Evolutionary conservation across 2,797 vertebrate species (phyloP), one percentile per base, ranked within the genome.

Genomic region (Coccyzus lansbergi): DNA sequence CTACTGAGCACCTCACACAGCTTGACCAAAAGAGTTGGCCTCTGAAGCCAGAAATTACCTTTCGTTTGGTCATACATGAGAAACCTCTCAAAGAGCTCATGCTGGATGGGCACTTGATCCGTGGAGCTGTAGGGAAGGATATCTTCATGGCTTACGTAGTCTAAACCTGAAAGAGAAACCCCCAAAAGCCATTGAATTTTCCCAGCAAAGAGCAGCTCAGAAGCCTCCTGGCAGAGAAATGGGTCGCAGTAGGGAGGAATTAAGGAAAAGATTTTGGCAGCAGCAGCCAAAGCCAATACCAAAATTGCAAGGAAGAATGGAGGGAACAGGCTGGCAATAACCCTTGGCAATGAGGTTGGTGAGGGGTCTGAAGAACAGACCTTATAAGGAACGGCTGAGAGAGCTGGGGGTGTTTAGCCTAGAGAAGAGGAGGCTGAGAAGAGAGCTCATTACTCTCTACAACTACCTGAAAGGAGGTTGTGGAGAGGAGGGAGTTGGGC

Each of bases 141-240:
- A 97, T 99, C 99, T 97, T 99, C 99, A 70, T 99, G 99, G 97
- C 99, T 99, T 94, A 99, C 99, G 20, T 99, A 99, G 96, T 99
- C 99, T 96, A 99, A 97, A 95, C 99, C 99, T 99, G 95, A 36
- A 92, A 91, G 62, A 93, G 31, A 89, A 82, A 85, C 4, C 72
- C 74, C 93, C 31, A 85, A 70, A 70, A 94, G 25, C 46, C 49
- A 72, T 3, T 67, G 58, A 89, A 33, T 10, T 33, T 86, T 11
- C 19, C 20, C 10, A 62, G 38, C 3, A 2, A 31, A 44, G 24
- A 75, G 77, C n/a, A 78, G 55, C 42, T 86, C 15, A 22, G 26
- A 68, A 60, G 13, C 3, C 21, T 84, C 40, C 72, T 16, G 14
- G 9, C 14, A 72, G 38, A 83, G 49, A 83, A 85, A 78, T 0